Evolutionary conservation across 2,113 vertebrate genomes (phyloP).

Genomic region (Tachuris rubrigastra): DNA sequence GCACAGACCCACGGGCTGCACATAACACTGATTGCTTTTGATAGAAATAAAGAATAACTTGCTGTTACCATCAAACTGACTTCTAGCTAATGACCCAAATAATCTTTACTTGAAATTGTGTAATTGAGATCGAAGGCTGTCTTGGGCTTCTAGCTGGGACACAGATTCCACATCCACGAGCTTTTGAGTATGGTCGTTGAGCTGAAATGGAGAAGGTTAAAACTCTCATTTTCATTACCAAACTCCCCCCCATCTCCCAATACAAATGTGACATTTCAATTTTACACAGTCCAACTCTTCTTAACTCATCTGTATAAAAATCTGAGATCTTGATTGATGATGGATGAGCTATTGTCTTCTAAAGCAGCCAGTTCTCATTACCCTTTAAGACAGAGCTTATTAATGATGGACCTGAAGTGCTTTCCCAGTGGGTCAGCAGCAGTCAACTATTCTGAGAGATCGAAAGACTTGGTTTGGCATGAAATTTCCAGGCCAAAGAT

Average conservation of each 20-base stretch:
- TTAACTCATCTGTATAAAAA: slow-evolving; percentile 82
- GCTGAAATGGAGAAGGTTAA: slow-evolving; percentile 78
- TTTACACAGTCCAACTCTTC: slow-evolving; percentile 77
- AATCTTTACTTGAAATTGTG: slow-evolving; percentile 62
- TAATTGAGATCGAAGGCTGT: slow-evolving; percentile 56
- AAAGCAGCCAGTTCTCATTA: slow-evolving; percentile 73
- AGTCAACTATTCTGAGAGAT: slow-evolving; percentile 58
- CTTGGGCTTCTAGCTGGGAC: slow-evolving; percentile 37
- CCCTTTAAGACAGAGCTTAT: slow-evolving; percentile 73
- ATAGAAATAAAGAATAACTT: slow-evolving; percentile 45
- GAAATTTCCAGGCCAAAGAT: slow-evolving; percentile 57
- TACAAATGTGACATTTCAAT: slow-evolving; percentile 83
- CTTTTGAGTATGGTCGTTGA: slow-evolving; percentile 72
- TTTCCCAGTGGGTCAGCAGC: slow-evolving; percentile 68
- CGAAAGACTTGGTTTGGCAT: slow-evolving; percentile 51
- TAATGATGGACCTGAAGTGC: slow-evolving; percentile 74
- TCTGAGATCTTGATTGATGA: slow-evolving; percentile 79
- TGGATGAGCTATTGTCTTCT: slow-evolving; percentile 78
- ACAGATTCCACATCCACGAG: slow-evolving; percentile 62
- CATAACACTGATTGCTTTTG: neutral
- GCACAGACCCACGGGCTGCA: neutral
- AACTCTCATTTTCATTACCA: slow-evolving; percentile 79
- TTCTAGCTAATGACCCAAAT: slow-evolving; percentile 65
- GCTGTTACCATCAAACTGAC: slow-evolving; percentile 37
- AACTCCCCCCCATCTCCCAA: slow-evolving; percentile 63